Conservation (phyloP, 2,113 vertebrate species). For the Oreochromis niloticus region DNA sequence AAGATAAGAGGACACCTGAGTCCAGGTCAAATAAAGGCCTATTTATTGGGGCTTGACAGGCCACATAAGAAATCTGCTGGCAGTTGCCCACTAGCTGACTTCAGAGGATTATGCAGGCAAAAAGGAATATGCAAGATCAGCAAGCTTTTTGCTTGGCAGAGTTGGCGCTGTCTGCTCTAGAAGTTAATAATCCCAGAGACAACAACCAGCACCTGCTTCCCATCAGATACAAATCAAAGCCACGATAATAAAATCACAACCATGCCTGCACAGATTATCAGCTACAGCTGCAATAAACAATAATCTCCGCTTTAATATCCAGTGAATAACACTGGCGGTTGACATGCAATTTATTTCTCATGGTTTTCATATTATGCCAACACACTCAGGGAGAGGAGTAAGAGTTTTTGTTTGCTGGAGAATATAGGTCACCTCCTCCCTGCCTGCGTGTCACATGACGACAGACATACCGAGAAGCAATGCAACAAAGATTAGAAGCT, state of each 20-base stretch:
- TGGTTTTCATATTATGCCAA: neutral
- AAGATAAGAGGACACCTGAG: slow-evolving; percentile 53
- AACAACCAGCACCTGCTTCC: slow-evolving; percentile 35
- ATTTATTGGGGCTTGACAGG: slow-evolving; percentile 45
- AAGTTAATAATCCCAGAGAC: slow-evolving; percentile 44
- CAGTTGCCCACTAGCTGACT: slow-evolving; percentile 46
- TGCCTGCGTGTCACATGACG: slow-evolving; percentile 9
- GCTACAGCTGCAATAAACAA: neutral
- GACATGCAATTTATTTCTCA: slow-evolving; percentile 6
- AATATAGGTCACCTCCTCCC: slow-evolving; percentile 50
- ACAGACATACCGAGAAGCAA: slow-evolving; percentile 15
- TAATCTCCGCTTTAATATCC: slow-evolving; percentile 14
- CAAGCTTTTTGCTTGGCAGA: slow-evolving; percentile 31
- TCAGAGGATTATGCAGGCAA: slow-evolving; percentile 57
- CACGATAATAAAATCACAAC: neutral
- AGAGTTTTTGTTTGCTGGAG: slow-evolving; percentile 19
- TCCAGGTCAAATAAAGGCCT: slow-evolving; percentile 56
- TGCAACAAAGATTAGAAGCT: slow-evolving; percentile 41
- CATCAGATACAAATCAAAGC: neutral
- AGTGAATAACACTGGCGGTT: neutral
- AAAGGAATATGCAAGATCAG: slow-evolving; percentile 63
- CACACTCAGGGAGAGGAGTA: neutral
- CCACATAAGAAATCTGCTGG: slow-evolving; percentile 46
- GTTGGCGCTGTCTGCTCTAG: neutral
- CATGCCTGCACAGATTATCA: neutral